Percentiles rank a stretch among this genome's conserved stretches.
These are phyloP conservation scores for Hemiscyllium ocellatum DNA, from an alignment of 2,113 vertebrate genomes.

Conservation along the genomic window DNA sequence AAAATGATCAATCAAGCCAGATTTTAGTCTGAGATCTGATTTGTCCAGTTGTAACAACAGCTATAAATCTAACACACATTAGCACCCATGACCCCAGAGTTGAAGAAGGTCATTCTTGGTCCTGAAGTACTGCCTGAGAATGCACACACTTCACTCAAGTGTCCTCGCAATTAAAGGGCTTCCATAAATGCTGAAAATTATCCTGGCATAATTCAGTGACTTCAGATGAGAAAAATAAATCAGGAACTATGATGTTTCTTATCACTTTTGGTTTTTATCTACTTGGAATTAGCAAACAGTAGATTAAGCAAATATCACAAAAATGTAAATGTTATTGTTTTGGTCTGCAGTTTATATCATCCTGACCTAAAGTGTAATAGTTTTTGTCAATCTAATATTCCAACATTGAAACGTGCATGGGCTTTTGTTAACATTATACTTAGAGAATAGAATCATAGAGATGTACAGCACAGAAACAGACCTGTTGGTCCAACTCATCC, in stretches of 20 bases:
- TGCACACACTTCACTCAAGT: background rate
- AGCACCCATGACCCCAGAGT: no score
- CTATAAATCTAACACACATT: no score
- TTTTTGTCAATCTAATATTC: background rate
- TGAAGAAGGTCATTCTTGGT: no score
- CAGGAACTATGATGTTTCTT: background rate
- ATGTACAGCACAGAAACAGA: no score
- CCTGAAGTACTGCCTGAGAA: no score
- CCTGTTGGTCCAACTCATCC: no score
- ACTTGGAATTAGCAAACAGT: background rate
- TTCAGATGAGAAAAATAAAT: background rate
- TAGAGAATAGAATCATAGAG: background rate
- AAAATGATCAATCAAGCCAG: no score
- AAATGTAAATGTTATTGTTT: background rate
- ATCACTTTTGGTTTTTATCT: background rate
- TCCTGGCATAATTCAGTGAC: background rate
- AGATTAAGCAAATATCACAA: background rate
- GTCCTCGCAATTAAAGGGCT: background rate
- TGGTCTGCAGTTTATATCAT: background rate
- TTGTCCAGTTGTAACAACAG: no score
- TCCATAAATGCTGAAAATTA: no score
- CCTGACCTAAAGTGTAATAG: background rate
- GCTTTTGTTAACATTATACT: background rate
- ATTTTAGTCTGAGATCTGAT: no score
- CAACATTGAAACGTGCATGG: background rate